Evolutionary conservation across 2,113 vertebrate genomes (phyloP).

Genomic region (Macaca fascicularis): T2T-MFA8v1.1 NC_088381.1:129721001-129721500

Average conservation of each 20-base stretch:
- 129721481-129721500: slow-evolving; percentile 34
- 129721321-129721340: background rate
- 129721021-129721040: background rate
- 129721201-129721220: background rate
- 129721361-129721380: slow-evolving; percentile 1
- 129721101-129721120: background rate
- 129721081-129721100: background rate
- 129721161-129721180: too few relatives aligned
- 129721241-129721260: background rate
- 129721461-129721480: slow-evolving; percentile 44
- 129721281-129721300: background rate
- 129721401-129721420: slow-evolving; percentile 10
- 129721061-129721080: background rate
- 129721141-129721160: too few relatives aligned
- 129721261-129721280: background rate
- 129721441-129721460: background rate
- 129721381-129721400: background rate
- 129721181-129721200: background rate
- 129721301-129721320: background rate
- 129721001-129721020: background rate
- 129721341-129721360: background rate
- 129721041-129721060: background rate
- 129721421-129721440: slow-evolving; percentile 19
- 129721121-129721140: background rate
- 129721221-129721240: slow-evolving; percentile 19